Percentiles rank a stretch among this genome's conserved stretches.
These are phyloP conservation scores for Ptychochromis oligacanthus DNA, from an alignment of 2,113 vertebrate genomes.

Conservation along the genomic window DNA sequence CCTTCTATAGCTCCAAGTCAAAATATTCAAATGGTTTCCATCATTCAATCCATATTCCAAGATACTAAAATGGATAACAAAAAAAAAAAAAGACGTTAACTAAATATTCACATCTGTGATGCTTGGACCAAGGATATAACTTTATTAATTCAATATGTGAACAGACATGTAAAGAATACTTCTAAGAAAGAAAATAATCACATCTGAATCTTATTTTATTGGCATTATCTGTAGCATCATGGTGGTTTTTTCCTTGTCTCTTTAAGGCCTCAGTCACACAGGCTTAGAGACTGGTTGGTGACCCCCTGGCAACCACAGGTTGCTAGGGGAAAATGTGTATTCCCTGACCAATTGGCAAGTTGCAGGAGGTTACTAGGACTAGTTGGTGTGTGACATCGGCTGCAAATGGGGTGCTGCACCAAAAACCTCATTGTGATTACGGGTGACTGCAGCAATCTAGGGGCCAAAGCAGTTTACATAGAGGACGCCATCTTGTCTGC, in stretches of 20 bases:
- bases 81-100: fast-evolving
- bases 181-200: too few relatives aligned
- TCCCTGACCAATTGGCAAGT: background rate
- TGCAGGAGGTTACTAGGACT: too few relatives aligned
- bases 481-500: too few relatives aligned
- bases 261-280: background rate
- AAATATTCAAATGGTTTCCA: background rate
- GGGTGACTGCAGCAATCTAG: too few relatives aligned
- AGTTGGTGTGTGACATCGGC: background rate
- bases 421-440: background rate
- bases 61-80: background rate
- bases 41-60: background rate
- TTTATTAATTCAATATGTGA: background rate
- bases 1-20: background rate
- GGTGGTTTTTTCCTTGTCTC: background rate
- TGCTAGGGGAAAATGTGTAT: too few relatives aligned
- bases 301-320: background rate
- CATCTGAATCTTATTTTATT: too few relatives aligned
- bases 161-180: background rate
- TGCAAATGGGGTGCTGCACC: background rate
- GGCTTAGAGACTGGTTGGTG: background rate
- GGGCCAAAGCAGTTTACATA: too few relatives aligned
- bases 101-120: background rate
- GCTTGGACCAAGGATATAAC: background rate
- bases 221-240: too few relatives aligned